phyloP scores from a whole-genome alignment of 2,888 invertebrate genomes.

The Hemithea aestivaria region DNA sequence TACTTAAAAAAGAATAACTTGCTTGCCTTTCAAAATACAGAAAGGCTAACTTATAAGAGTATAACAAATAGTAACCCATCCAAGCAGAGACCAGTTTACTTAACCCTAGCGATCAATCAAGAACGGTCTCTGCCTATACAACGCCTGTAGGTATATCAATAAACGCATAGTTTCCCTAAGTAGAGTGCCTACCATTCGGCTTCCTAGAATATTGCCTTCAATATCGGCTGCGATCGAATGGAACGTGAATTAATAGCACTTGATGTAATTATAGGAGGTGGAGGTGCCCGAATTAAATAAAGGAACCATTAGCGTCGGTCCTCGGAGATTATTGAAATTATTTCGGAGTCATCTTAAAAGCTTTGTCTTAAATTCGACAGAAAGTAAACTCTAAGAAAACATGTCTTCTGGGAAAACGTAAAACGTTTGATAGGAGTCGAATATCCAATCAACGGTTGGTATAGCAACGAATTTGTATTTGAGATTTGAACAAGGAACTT shows the following conservation, averaged over 20 bases:
- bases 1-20: too few relatives aligned
- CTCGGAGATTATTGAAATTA: slow-evolving; percentile 50
- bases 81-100: too few relatives aligned
- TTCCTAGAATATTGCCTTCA: slow-evolving; percentile 30
- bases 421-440: neutral
- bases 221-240: slow-evolving; percentile 50
- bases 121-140: neutral
- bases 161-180: neutral
- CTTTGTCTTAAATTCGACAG: slow-evolving; percentile 44
- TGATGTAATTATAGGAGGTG: slow-evolving; percentile 64
- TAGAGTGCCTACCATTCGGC: slow-evolving; percentile 8
- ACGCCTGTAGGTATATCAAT: slow-evolving; percentile 6
- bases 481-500: too few relatives aligned
- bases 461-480: neutral
- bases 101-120: too few relatives aligned
- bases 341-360: slow-evolving; percentile 52
- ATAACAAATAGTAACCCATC: too few relatives aligned
- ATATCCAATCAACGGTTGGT: neutral
- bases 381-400: slow-evolving; percentile 6
- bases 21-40: too few relatives aligned
- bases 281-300: slow-evolving; percentile 55
- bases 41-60: too few relatives aligned
- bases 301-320: slow-evolving; percentile 55
- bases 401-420: slow-evolving; percentile 8
- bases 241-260: slow-evolving; percentile 65